Evolutionary conservation across 1,140 invertebrate genomes (phyloP), one percentile per base, ranked within the genome.

Genomic region (Lepidurus couesii): DNA sequence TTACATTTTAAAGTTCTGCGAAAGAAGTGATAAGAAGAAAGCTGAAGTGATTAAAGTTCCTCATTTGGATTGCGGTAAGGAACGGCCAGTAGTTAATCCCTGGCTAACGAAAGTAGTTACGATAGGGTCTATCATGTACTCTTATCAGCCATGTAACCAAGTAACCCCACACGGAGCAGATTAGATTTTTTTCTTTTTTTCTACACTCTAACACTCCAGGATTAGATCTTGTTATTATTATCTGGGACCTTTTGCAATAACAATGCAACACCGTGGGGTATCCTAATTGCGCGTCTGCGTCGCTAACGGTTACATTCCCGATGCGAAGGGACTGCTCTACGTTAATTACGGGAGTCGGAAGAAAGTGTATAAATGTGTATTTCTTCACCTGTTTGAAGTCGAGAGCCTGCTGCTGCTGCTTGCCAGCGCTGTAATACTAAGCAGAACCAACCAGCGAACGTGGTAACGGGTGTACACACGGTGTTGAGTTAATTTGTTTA

Each of bases 401-500:
- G 34, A 65, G 53, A 21, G 21, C n/a, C 9, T 65, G 16, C 53
- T 13, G 53, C 53, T n/a, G 53, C 53, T 65, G 16, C 10, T 2
- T 16, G 16, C 13, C 16, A 16, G 45, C 10, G 4, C 16, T 21
- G 53, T 65, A 7, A 65, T 16, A 16, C 53, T 65, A 65, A 65
- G 13, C 53, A 65, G 53, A 65, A 65, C 53, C 53, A 7, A 21
- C 21, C 53, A 21, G 13, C 53, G 53, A 65, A 65, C 53, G 53
- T 65, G 53, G 53, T 65, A 65, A 65, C 53, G 16, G 53, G 16
- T 65, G 53, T 65, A 65, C 53, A 65, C 53, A 65, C 53, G 53
- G 53, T 65, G 53, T 65, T 65, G 53, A 65, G 53, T 65, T 65
- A 65, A 65, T 65, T 65, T 65, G 53, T 65, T 65, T 65, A 65